These are phyloP conservation scores for Athrips mouffetella DNA, from an alignment of 2,888 invertebrate species.

Conservation along the genomic window DNA sequence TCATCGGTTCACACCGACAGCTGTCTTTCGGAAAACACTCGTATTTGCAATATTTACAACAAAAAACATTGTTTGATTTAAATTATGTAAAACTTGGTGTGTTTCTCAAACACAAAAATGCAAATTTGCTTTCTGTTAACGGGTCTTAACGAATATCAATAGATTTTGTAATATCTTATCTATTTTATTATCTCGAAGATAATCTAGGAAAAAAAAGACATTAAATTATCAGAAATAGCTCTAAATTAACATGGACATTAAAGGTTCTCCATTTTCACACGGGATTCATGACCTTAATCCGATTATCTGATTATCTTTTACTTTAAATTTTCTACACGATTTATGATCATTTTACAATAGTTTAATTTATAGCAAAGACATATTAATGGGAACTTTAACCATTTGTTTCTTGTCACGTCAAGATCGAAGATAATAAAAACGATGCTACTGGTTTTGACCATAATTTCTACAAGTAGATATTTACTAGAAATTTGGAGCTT, in stretches of 20 bases:
- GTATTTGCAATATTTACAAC: conserved; percentile 3
- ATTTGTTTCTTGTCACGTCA: conserved; percentile 20
- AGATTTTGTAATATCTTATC: neutral
- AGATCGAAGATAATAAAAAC: conserved; percentile 15
- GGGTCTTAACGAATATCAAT: neutral
- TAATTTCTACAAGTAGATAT: conserved; percentile 2
- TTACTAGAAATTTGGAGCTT: neutral
- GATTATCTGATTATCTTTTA: conserved; percentile 10
- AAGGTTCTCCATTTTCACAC: conserved; percentile 12
- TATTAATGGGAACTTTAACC: conserved; percentile 18
- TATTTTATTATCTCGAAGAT: neutral
- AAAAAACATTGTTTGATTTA: conserved; percentile 1
- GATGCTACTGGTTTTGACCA: conserved; percentile 19
- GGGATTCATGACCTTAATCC: conserved; percentile 12
- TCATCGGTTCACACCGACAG: conserved; percentile 53
- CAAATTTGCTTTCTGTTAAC: neutral
- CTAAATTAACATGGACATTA: conserved; percentile 7
- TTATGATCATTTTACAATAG: conserved; percentile 11
- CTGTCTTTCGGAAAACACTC: conserved; percentile 56
- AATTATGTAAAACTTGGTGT: neutral
- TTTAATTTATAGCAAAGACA: conserved; percentile 16
- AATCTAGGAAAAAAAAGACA: neutral
- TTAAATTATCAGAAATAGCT: conserved; percentile 1
- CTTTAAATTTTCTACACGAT: conserved; percentile 13
- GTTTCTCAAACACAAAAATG: neutral